phyloP scores from a whole-genome alignment of 1,140 invertebrate genomes.

The Pogonognathellus flavescens region DNA sequence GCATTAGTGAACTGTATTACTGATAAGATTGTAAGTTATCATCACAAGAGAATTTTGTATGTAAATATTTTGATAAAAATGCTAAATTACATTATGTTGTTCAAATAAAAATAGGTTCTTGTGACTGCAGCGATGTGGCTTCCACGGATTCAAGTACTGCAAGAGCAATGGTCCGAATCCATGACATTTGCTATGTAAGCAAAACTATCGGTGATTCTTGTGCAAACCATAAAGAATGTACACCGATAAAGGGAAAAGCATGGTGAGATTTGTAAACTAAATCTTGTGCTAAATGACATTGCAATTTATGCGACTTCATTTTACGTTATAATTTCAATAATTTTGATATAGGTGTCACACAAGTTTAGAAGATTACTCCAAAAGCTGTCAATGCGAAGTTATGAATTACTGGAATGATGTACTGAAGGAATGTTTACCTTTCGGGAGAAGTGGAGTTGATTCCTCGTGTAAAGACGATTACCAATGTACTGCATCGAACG shows the following conservation, averaged over 20 bases:
- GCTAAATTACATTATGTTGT: too few relatives aligned
- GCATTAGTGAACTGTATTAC: too few relatives aligned
- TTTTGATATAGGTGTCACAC: too few relatives aligned
- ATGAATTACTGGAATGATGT: background rate
- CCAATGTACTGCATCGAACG: background rate
- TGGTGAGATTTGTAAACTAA: background rate
- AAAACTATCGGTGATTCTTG: constrained; percentile 11
- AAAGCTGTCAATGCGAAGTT: constrained; percentile 4
- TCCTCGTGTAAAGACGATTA: background rate
- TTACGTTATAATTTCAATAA: too few relatives aligned
- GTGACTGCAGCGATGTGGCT: background rate
- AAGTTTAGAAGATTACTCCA: background rate
- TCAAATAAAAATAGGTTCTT: background rate
- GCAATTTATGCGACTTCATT: too few relatives aligned
- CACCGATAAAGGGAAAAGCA: background rate
- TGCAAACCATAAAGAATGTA: background rate
- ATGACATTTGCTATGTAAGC: background rate
- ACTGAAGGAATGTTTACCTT: constrained; percentile 10
- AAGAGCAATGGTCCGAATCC: background rate
- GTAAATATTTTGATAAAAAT: background rate
- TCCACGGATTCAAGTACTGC: background rate
- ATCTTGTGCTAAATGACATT: too few relatives aligned
- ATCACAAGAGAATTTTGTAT: too few relatives aligned
- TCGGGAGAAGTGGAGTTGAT: background rate
- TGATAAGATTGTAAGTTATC: too few relatives aligned